Base-by-base conservation (phyloP, 2,797 vertebrate genomes). In the Chelonia mydas region DNA sequence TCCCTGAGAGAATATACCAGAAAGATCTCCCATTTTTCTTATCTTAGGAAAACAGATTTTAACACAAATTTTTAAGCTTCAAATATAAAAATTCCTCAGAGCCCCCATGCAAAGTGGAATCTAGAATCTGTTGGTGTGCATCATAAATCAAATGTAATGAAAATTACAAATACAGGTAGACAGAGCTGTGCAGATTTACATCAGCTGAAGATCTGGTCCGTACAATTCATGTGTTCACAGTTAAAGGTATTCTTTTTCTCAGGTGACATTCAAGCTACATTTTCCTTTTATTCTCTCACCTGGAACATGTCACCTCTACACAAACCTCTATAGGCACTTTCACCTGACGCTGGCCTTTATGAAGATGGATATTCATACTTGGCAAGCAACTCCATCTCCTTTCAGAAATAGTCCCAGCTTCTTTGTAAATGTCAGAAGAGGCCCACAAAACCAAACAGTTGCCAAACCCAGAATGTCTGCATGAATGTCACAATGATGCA, bases 361-460 rank as follows among this genome's bases (percentile, higher is more conserved):
- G 85, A 95, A 15, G 12, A 92, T 55, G 86, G 84, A 94, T 74
- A 57, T 86, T 97, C 85, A 41, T 96, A 94, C 86, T 90, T 97
- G 72, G 94, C 61, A 90, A 97, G 87, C 57, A 96, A 90, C 27
- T 74, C 9, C 28, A 94, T 37, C 31, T 93, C 81, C 95, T 97
- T 98, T 96, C 51, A 82, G 90, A 97, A 98, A 96, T 80, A 97
- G 85, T 96, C 91, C 94, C 86, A 90, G 23, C 86, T 93, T 95
- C 84, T 93, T 82, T 89, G 94, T 96, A 98, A 98, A 98, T 98
- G 97, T 98, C 97, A 97, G 94, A 97, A 95, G 95, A 96, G 95
- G 93, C 88, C 68, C 94, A 97, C 90, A 94, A 97, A 91, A 90
- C 95, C 92, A 89, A 97, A 96, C 21, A 57, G 65, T 96, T 97